These are phyloP conservation scores for Macrotus californicus DNA, from an alignment of 2,113 vertebrate species.

Conservation along the genomic window DNA sequence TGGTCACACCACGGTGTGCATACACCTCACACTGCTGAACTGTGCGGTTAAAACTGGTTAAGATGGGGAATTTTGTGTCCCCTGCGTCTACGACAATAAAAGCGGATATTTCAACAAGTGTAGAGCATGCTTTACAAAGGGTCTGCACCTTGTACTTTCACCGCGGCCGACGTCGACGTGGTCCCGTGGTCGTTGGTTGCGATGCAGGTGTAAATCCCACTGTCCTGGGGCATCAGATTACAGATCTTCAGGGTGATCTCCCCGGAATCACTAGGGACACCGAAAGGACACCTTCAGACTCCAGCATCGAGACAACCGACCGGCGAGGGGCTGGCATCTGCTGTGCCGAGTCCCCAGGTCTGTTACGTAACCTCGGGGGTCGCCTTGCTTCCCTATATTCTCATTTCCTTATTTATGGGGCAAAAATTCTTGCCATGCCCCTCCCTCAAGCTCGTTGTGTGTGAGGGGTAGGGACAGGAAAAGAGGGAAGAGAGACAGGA, in stretches of 20 bases:
- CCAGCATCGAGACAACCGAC: not conserved
- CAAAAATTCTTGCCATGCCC: not conserved
- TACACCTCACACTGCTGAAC: not conserved
- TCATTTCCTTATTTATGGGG: not conserved
- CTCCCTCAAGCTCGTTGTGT: not conserved
- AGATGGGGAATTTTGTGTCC: not conserved
- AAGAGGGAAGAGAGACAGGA: not conserved
- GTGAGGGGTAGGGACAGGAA: not conserved
- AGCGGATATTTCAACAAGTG: not conserved
- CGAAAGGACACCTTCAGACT: conserved; percentile 1
- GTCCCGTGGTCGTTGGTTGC: conserved; percentile 92
- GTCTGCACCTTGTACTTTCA: conserved; percentile 96
- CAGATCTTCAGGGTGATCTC: conserved; percentile 96
- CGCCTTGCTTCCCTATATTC: not conserved
- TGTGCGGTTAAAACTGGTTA: not conserved
- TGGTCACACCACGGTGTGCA: not conserved
- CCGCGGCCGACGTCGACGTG: conserved; percentile 91
- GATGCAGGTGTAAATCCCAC: conserved; percentile 96
- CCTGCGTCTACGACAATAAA: not conserved
- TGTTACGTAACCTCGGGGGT: too few relatives aligned
- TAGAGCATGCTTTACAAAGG: not conserved
- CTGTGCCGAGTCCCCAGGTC: not conserved
- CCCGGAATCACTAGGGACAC: conserved; percentile 88
- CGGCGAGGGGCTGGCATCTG: not conserved
- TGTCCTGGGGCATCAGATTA: conserved; percentile 98